A percentile compares a stretch with the other conserved stretches of the same genome.
phyloP scores from a whole-genome alignment of 2,797 vertebrate genomes.

The Enteromius thamalakanensis region DNA sequence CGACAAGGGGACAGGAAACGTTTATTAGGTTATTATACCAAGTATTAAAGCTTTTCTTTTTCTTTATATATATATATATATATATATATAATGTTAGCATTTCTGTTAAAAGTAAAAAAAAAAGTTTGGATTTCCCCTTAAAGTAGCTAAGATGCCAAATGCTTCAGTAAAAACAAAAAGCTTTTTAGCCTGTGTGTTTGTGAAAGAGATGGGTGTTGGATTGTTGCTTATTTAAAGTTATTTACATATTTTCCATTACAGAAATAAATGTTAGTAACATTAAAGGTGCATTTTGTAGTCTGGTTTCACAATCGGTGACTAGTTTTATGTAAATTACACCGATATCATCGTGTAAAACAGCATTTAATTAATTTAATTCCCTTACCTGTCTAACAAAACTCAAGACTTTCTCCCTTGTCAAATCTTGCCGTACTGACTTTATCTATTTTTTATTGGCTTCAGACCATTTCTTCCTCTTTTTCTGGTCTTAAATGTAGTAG shows the following conservation, averaged over 20 bases:
- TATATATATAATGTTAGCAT: too few species aligned
- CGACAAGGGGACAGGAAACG: not conserved
- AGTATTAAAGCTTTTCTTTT: not conserved
- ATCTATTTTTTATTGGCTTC: not conserved
- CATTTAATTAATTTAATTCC: not conserved
- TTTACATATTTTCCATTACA: not conserved
- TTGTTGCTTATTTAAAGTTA: slow-evolving; percentile 34
- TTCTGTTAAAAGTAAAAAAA: not conserved
- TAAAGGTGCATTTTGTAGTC: slow-evolving; percentile 17
- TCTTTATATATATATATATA: not conserved
- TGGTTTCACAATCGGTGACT: not conserved
- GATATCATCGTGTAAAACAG: not conserved
- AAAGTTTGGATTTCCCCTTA: not conserved
- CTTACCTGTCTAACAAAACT: not conserved
- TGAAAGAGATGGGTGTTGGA: not conserved
- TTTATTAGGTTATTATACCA: not conserved
- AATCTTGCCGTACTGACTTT: not conserved
- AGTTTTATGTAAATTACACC: not conserved
- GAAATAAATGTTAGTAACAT: not conserved
- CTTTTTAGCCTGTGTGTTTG: slow-evolving; percentile 11
- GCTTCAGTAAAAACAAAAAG: not conserved
- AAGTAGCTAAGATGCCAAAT: slow-evolving; percentile 39
- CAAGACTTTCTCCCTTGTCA: not conserved
- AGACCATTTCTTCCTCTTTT: not conserved
- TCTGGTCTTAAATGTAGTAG: not conserved